Percentiles rank a stretch among this genome's conserved stretches.
phyloP scores from a whole-genome alignment of 1,140 invertebrate species.

The Zeugodacus cucurbitae region DNA sequence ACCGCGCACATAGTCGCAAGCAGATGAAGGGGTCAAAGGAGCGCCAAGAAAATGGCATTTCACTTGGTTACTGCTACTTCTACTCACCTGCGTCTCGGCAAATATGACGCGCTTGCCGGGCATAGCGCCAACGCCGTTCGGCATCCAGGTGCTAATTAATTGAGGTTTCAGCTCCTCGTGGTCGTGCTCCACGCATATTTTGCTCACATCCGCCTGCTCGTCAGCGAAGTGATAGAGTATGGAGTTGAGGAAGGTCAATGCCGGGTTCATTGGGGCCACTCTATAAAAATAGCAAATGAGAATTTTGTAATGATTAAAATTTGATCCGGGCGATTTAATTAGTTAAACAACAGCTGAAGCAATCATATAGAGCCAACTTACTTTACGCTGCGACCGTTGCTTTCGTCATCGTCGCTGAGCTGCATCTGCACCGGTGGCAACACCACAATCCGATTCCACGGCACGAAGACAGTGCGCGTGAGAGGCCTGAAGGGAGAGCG shows the following conservation, averaged over 20 bases:
- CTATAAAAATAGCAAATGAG: constrained; percentile 44
- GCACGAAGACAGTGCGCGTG: constrained; percentile 89
- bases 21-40: neutral
- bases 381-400: constrained; percentile 69
- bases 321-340: constrained; percentile 21
- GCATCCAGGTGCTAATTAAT: constrained; percentile 87
- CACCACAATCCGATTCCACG: constrained; percentile 96
- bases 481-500: constrained; percentile 89
- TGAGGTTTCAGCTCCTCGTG: constrained; percentile 83
- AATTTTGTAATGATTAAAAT: constrained; percentile 41
- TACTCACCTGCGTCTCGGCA: constrained; percentile 84
- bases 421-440: constrained; percentile 88
- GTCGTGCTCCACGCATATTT: constrained; percentile 86
- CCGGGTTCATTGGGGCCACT: constrained; percentile 66
- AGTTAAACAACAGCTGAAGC: neutral
- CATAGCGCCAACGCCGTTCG: constrained; percentile 83
- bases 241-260: constrained; percentile 72
- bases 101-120: constrained; percentile 85
- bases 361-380: constrained; percentile 50
- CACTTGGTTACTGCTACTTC: neutral
- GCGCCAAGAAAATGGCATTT: neutral
- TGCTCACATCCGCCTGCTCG: constrained; percentile 65
- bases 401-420: constrained; percentile 78
- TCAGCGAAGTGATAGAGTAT: constrained; percentile 69
- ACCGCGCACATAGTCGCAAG: neutral